Conservation (phyloP, 2,888 invertebrate genomes). For the Andrena bicolor region DNA sequence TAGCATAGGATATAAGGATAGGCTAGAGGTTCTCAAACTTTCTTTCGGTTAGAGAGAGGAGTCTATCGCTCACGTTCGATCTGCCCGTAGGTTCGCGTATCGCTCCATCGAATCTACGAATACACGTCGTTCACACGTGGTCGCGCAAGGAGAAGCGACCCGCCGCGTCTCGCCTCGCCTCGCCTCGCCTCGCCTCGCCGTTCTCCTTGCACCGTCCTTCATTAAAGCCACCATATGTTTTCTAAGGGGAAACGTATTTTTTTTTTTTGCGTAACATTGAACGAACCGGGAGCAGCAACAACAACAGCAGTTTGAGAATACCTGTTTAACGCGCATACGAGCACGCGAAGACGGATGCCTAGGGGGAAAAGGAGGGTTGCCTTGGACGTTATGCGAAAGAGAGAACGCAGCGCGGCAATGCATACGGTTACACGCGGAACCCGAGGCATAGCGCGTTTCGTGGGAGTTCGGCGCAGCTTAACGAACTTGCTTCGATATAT, state of each 20-base stretch:
- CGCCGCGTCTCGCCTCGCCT: too few relatives aligned
- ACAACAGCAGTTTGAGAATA: conserved; percentile 18
- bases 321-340: neutral
- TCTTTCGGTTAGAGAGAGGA: conserved; percentile 4
- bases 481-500: conserved; percentile 11
- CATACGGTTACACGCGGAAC: conserved; percentile 47
- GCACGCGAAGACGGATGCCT: conserved; percentile 1
- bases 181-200: too few relatives aligned
- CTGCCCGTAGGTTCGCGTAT: too few relatives aligned
- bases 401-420: conserved; percentile 3
- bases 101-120: too few relatives aligned
- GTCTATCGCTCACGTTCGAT: too few relatives aligned
- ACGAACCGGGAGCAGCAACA: neutral
- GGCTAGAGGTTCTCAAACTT: conserved; percentile 52
- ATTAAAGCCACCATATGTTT: neutral
- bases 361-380: neutral
- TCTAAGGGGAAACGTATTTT: neutral
- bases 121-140: too few relatives aligned
- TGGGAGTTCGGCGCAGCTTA: conserved; percentile 44
- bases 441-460: conserved; percentile 14
- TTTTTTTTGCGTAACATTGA: neutral
- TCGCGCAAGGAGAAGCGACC: too few relatives aligned
- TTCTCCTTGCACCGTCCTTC: too few relatives aligned
- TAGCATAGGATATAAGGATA: conserved; percentile 23
- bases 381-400: neutral